Conservation (phyloP, 1,140 invertebrate genomes). For the Lasioglossum albipes region DNA sequence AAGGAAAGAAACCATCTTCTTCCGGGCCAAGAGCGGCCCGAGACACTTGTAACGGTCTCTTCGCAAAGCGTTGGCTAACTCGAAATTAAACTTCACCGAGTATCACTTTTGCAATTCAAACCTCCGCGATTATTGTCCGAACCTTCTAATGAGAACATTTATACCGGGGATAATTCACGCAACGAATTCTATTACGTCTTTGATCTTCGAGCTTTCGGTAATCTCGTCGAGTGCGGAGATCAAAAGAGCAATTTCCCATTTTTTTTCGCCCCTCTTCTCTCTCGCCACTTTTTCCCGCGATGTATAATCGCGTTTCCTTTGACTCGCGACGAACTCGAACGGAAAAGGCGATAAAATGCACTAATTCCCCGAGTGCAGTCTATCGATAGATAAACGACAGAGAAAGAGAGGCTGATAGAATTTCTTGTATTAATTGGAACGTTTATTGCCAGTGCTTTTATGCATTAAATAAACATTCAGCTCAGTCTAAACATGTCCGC, state of each 20-base stretch:
- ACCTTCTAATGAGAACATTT: slow-evolving; percentile 25
- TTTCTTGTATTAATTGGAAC: no score
- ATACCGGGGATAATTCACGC: slow-evolving; percentile 30
- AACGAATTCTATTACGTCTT: slow-evolving; percentile 14
- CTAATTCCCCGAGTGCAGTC: not conserved
- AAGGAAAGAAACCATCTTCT: not conserved
- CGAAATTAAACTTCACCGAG: slow-evolving; percentile 28
- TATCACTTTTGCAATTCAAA: slow-evolving; percentile 29
- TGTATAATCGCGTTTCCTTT: slow-evolving; percentile 3
- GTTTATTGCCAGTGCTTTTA: no score
- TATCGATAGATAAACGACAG: not conserved
- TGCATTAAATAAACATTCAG: no score
- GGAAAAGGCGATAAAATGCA: not conserved
- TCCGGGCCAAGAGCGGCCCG: no score
- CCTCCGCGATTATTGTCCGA: slow-evolving; percentile 23
- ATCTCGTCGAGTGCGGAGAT: slow-evolving; percentile 19
- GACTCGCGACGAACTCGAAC: not conserved
- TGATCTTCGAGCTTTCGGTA: slow-evolving; percentile 25
- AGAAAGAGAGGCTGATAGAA: not conserved
- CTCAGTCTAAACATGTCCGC: no score
- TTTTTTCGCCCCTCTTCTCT: not conserved
- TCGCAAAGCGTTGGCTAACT: not conserved
- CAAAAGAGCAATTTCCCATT: slow-evolving; percentile 12
- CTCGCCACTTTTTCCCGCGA: no score
- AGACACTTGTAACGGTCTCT: not conserved